Evolutionary conservation across 2,797 vertebrate species (phyloP).

Genomic region (Scarus forsteni): DNA sequence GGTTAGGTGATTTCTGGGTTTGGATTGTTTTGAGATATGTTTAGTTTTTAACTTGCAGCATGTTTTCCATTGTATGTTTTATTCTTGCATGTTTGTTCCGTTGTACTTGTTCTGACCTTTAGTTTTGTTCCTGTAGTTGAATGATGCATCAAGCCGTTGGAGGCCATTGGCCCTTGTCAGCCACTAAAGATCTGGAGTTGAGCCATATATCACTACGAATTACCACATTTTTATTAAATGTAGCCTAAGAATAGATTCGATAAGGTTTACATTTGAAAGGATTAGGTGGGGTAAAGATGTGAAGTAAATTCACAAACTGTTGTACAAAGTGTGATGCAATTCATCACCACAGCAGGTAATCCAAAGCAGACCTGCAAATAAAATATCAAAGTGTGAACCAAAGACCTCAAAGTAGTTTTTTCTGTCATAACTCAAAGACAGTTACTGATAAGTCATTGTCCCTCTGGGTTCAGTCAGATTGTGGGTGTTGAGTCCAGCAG

Average conservation of each 20-base stretch:
- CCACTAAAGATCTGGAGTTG: not conserved
- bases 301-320: not conserved
- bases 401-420: not conserved
- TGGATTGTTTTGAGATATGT: too few relatives aligned
- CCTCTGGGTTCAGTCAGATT: slow-evolving; percentile 20
- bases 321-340: not conserved
- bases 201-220: not conserved
- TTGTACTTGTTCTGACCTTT: too few relatives aligned
- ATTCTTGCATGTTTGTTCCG: too few relatives aligned
- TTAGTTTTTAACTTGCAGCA: too few relatives aligned
- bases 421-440: not conserved
- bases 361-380: not conserved
- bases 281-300: not conserved
- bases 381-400: not conserved
- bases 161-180: too few relatives aligned
- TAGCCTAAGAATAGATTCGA: too few relatives aligned
- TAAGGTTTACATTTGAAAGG: not conserved
- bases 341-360: not conserved
- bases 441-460: not conserved
- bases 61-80: too few relatives aligned
- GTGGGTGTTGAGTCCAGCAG: slow-evolving; percentile 11
- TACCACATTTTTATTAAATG: too few relatives aligned
- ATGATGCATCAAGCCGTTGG: too few relatives aligned
- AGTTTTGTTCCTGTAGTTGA: too few relatives aligned
- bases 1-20: too few relatives aligned